phyloP scores from a whole-genome alignment of 2,888 invertebrate genomes.

The Synanthedon myopaeformis region DNA sequence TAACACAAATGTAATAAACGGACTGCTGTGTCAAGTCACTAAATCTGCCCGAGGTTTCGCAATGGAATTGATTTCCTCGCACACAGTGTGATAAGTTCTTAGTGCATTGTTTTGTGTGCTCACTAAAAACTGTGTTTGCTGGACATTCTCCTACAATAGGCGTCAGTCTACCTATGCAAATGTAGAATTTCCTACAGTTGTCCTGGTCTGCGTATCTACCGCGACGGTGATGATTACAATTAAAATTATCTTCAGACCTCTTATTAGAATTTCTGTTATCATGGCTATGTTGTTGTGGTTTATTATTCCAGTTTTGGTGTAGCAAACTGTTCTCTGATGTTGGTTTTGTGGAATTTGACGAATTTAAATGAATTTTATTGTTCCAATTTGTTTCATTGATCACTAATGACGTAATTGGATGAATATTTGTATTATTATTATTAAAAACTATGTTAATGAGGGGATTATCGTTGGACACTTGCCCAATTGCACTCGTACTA shows the following conservation, averaged over 20 bases:
- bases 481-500: too few relatives aligned
- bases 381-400: too few relatives aligned
- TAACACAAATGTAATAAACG: slow-evolving; percentile 54
- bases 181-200: slow-evolving; percentile 64
- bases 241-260: slow-evolving; percentile 9
- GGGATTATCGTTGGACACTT: too few relatives aligned
- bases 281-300: not conserved
- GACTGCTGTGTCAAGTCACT: slow-evolving; percentile 39
- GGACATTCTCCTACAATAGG: slow-evolving; percentile 45
- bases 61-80: slow-evolving; percentile 57
- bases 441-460: too few relatives aligned
- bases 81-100: slow-evolving; percentile 57
- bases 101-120: slow-evolving; percentile 53
- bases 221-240: slow-evolving; percentile 27
- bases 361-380: too few relatives aligned
- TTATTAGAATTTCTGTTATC: not conserved
- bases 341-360: too few relatives aligned
- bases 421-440: too few relatives aligned
- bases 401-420: too few relatives aligned
- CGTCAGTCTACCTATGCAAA: slow-evolving; percentile 42
- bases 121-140: slow-evolving; percentile 51
- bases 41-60: slow-evolving; percentile 50
- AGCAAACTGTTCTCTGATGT: not conserved
- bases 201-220: slow-evolving; percentile 56
- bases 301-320: not conserved